Percentiles rank a stretch among this genome's conserved stretches.
Conservation (phyloP, 2,888 invertebrate species). For the Dolichomitus sp. region DNA sequence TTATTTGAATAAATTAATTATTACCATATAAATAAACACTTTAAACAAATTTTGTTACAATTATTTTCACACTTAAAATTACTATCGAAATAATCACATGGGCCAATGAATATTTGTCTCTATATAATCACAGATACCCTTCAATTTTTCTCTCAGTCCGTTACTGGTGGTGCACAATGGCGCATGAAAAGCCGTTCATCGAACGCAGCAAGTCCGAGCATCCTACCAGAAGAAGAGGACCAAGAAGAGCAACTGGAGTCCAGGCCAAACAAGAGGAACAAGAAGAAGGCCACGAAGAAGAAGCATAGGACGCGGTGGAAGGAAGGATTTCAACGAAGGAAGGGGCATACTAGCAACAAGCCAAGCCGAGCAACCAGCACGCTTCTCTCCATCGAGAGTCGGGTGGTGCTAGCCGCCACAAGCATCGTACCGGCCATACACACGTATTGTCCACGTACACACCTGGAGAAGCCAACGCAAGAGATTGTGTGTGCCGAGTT, state of each 20-base stretch:
- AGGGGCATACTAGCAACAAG: slow-evolving; percentile 39
- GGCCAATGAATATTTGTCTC: too few relatives aligned
- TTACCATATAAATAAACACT: too few relatives aligned
- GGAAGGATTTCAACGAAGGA: slow-evolving; percentile 43
- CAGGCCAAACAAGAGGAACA: slow-evolving; percentile 21
- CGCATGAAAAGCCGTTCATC: slow-evolving; percentile 27
- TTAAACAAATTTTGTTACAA: too few relatives aligned
- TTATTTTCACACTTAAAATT: too few relatives aligned
- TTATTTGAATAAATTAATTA: too few relatives aligned
- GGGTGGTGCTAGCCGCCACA: slow-evolving; percentile 21
- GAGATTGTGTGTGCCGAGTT: slow-evolving; percentile 33
- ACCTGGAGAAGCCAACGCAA: slow-evolving; percentile 40
- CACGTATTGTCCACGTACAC: slow-evolving; percentile 49
- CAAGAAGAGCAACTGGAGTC: slow-evolving; percentile 25
- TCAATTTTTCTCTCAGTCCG: too few relatives aligned
- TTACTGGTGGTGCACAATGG: slow-evolving; percentile 2
- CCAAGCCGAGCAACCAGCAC: slow-evolving; percentile 48
- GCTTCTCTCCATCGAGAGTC: slow-evolving; percentile 28
- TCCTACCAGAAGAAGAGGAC: slow-evolving; percentile 33
- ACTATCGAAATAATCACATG: too few relatives aligned
- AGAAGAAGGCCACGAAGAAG: slow-evolving; percentile 45
- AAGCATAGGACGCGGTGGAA: slow-evolving; percentile 19
- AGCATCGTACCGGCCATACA: slow-evolving; percentile 31
- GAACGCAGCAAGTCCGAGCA: background rate
- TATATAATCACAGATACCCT: too few relatives aligned